Base-by-base conservation (phyloP, 2,797 vertebrate species). In the Sebastes nivosus region DNA sequence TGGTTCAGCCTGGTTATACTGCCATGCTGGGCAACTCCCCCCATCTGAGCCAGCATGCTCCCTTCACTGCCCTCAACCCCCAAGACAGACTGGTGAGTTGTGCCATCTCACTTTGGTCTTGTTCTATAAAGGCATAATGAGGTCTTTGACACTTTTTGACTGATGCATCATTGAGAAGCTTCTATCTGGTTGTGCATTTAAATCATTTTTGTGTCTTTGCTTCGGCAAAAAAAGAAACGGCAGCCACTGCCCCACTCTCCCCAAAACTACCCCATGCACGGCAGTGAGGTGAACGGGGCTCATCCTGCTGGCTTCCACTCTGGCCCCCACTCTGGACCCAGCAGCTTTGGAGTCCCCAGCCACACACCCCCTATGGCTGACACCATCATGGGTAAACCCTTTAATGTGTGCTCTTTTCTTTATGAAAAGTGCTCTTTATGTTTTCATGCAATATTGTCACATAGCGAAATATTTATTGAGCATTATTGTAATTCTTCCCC, bases 341-440 rank as follows among this genome's bases (percentile, higher is more conserved):
- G 95, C 4, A 96, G 96, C 0, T 96, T 96, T 3, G 96, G 96
- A 0, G 95, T 97, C 82, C 94, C 97, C 73, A 96, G 95, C 88
- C 98, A 98, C 92, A 99, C 98, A 0, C 97, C 98, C 2, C 98
- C 98, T 0, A 97, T 97, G 81, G 94, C 95, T 0, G 98, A 99
- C 84, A 92, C 78, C 42, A 96, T 99, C 54, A 95, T 99, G 95
- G 97, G 98, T 99, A 92, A 85, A 73, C 14, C 38, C 30, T 75
- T 59, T 67, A 70, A 54, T 68, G 6, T 78, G 27, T 74, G 24
- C 20, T 27, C 16, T 69, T 77, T 66, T 30, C 5, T 68, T 57
- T 60, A 8, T 34, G 3, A 38, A 42, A 55, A 29, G 25, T 60
- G 22, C 12, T 72, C 16, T 50, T 67, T 46, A 36, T 77, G 5